Conservation (phyloP, 2,888 invertebrate genomes). For the Ligdia adustata region DNA sequence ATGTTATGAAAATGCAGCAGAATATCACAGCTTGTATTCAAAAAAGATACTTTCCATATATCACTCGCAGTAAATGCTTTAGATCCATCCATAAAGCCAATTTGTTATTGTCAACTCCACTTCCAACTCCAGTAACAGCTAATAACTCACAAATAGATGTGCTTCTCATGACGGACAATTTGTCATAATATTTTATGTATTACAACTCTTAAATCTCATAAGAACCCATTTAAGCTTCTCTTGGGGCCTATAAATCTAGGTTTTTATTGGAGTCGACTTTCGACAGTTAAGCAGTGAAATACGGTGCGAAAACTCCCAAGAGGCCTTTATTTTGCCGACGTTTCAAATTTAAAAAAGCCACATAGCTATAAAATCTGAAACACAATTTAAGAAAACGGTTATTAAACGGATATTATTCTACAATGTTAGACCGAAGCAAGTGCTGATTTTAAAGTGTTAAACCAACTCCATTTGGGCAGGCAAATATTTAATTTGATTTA, state of each 20-base stretch:
- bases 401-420: too few species aligned
- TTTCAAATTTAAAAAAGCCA: constrained; percentile 24
- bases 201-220: constrained; percentile 45
- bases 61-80: constrained; percentile 22
- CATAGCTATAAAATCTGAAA: constrained; percentile 18
- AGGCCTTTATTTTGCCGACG: constrained; percentile 14
- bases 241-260: constrained; percentile 49
- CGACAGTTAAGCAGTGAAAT: constrained; percentile 41
- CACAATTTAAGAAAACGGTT: constrained; percentile 25
- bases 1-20: constrained; percentile 1
- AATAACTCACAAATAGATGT: constrained; percentile 32
- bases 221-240: constrained; percentile 46
- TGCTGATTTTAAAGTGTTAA: too few species aligned
- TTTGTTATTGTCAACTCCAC: constrained; percentile 34
- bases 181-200: constrained; percentile 48
- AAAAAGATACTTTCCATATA: constrained; percentile 11
- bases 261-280: constrained; percentile 48
- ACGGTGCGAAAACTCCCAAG: constrained; percentile 16
- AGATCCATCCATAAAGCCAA: constrained; percentile 28
- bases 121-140: constrained; percentile 32
- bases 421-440: too few species aligned
- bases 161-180: constrained; percentile 36
- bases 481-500: too few species aligned
- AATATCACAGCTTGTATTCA: constrained; percentile 4
- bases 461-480: too few species aligned